Evolutionary conservation across 2,113 vertebrate genomes (phyloP).

Genomic region (Phalacrocorax pelagicus): DNA sequence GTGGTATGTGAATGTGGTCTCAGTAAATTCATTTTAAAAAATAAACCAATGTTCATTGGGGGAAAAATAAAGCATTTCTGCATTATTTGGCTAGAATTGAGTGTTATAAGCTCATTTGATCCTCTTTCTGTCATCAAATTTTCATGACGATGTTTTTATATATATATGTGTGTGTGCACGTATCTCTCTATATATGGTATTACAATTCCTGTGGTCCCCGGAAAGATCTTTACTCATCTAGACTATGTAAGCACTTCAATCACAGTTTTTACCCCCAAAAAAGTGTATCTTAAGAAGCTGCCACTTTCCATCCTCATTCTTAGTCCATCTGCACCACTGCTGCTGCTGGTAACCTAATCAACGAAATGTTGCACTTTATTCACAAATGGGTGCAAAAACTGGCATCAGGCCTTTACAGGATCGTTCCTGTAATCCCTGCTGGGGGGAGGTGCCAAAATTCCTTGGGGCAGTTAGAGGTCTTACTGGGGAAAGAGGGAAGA

Average conservation of each 20-base stretch:
- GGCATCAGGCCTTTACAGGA: neutral
- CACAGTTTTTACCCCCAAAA: neutral
- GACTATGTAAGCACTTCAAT: neutral
- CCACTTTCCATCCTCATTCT: neutral
- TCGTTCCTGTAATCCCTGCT: neutral
- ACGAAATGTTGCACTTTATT: neutral
- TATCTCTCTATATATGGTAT: neutral
- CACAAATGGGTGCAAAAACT: neutral
- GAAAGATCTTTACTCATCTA: conserved; percentile 4
- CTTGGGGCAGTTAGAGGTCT: neutral
- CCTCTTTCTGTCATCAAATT: neutral
- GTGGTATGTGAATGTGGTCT: conserved; percentile 16
- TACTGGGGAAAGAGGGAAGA: neutral
- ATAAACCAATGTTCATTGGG: neutral
- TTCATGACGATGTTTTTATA: neutral
- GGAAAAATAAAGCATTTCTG: conserved; percentile 16
- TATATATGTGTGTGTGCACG: neutral
- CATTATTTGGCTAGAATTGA: neutral
- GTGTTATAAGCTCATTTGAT: neutral
- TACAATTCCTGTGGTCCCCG: neutral
- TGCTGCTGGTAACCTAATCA: neutral
- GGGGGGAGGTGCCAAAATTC: neutral
- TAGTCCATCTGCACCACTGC: neutral
- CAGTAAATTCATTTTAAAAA: neutral
- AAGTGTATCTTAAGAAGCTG: neutral